Percentiles rank a stretch among this genome's conserved stretches.
Conservation (phyloP, 2,797 vertebrate genomes). For the Falco concolor region DNA sequence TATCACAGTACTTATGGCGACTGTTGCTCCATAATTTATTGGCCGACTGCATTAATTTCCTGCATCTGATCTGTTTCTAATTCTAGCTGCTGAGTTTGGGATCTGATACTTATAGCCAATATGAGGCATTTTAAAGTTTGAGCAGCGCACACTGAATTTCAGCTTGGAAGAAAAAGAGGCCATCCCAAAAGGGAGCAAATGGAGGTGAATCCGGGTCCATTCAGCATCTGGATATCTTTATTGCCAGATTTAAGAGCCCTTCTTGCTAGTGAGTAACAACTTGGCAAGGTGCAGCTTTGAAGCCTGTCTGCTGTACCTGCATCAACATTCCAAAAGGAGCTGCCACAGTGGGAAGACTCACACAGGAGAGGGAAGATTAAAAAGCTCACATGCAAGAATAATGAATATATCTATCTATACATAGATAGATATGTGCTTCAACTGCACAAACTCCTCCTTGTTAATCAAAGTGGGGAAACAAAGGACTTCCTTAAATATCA, state of each 20-base stretch:
- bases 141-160: neutral
- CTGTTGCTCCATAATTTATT: conserved; percentile 60
- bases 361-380: neutral
- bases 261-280: neutral
- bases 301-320: neutral
- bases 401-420: neutral
- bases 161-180: neutral
- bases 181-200: neutral
- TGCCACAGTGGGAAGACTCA: neutral
- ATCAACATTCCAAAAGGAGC: neutral
- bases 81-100: conserved; percentile 33
- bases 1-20: conserved; percentile 15
- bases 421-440: neutral
- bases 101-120: neutral
- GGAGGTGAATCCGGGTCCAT: neutral
- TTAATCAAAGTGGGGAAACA: conserved; percentile 48
- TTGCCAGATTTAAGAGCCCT: neutral
- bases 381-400: neutral
- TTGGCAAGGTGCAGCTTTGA: neutral
- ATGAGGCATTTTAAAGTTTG: neutral
- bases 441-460: conserved; percentile 41
- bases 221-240: neutral
- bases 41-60: conserved; percentile 54
- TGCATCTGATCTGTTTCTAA: conserved; percentile 55
- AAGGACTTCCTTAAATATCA: conserved; percentile 60